Percentiles rank a stretch among this genome's conserved stretches.
Evolutionary conservation across 2,888 invertebrate genomes (phyloP).

Genomic region (Ophioninae sp.): DNA sequence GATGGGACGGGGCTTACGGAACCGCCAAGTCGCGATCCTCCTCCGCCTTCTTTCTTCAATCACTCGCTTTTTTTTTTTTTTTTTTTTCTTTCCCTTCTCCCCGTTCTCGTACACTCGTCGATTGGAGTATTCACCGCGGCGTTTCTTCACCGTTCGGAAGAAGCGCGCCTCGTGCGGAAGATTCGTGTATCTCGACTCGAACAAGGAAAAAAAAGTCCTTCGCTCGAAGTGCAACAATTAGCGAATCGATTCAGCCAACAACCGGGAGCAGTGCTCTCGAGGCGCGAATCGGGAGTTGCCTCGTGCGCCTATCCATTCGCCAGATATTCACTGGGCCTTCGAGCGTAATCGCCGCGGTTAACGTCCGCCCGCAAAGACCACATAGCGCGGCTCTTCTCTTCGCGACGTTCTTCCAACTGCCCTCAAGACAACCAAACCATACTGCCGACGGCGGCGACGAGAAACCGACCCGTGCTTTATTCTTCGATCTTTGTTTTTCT

Average conservation of each 20-base stretch:
- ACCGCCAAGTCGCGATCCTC: neutral
- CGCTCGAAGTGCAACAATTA: neutral
- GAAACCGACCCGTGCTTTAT: neutral
- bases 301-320: conserved; percentile 67
- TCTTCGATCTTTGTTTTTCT: neutral
- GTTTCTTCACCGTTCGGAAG: neutral
- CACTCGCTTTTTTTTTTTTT: neutral
- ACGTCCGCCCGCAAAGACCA: conserved; percentile 46
- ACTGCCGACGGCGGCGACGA: conserved; percentile 3
- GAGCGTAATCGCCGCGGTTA: conserved; percentile 52
- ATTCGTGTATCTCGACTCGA: neutral
- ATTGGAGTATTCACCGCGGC: neutral
- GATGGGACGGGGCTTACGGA: conserved; percentile 16
- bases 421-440: neutral
- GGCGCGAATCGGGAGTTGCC: neutral
- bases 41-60: neutral
- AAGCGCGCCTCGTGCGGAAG: neutral
- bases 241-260: neutral
- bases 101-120: too few relatives aligned
- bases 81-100: neutral
- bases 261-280: too few relatives aligned
- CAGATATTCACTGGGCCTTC: conserved; percentile 63
- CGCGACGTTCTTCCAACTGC: neutral
- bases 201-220: neutral
- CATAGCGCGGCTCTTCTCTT: conserved; percentile 47